Evolutionary conservation across 2,113 vertebrate genomes (phyloP).

Genomic region (Megaleporinus macrocephalus): DNA sequence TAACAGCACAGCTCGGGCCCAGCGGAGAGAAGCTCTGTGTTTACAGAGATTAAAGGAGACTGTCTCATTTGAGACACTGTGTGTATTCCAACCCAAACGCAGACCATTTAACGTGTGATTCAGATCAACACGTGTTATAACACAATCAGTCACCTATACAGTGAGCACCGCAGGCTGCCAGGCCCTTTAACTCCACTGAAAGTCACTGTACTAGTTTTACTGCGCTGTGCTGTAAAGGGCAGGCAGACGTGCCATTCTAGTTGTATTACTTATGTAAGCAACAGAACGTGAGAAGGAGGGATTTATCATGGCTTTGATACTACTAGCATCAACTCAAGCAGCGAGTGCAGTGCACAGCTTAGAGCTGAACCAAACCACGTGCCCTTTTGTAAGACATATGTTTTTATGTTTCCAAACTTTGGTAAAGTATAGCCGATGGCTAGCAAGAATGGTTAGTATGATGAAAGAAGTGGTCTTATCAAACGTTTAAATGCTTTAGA

Average conservation of each 20-base stretch:
- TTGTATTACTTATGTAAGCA: too few relatives aligned
- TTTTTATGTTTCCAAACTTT: too few relatives aligned
- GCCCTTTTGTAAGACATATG: too few relatives aligned
- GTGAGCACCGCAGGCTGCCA: not conserved
- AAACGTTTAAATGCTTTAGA: too few relatives aligned
- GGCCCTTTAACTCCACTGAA: not conserved
- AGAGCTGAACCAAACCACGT: too few relatives aligned
- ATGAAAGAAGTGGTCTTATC: too few relatives aligned
- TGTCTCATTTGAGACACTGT: not conserved
- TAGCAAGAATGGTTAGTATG: too few relatives aligned
- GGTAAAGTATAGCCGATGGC: too few relatives aligned
- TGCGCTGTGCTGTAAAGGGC: not conserved
- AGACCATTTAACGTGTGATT: not conserved
- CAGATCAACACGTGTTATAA: not conserved
- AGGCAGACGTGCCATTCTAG: not conserved
- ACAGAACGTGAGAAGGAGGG: too few relatives aligned
- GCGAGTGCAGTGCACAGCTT: too few relatives aligned
- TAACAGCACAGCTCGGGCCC: constrained; percentile 29
- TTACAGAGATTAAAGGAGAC: constrained; percentile 22
- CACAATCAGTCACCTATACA: not conserved
- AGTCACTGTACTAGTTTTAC: not conserved
- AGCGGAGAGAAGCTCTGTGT: constrained; percentile 30
- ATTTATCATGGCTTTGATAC: too few relatives aligned
- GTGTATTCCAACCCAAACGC: constrained; percentile 37
- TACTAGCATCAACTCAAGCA: too few relatives aligned